Percentiles rank a stretch among this genome's conserved stretches.
phyloP scores from a whole-genome alignment of 2,113 vertebrate species.

The Alosa alosa region DNA sequence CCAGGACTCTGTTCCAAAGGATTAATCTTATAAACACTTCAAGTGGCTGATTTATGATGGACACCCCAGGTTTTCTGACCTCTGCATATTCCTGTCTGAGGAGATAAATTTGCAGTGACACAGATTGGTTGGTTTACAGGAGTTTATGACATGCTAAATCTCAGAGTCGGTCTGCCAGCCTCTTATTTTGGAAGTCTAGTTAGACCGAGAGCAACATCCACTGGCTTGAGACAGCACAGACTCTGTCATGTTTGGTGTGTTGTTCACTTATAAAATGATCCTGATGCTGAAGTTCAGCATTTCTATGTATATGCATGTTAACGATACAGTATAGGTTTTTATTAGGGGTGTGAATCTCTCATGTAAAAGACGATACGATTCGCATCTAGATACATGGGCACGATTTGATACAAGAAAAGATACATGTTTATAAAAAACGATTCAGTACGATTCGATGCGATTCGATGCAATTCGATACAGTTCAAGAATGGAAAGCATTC shows the following conservation, averaged over 20 bases:
- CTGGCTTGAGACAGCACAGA: conserved; percentile 46
- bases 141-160: conserved; percentile 82
- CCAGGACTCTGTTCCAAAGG: conserved; percentile 73
- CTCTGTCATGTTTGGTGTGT: neutral
- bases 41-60: conserved; percentile 75
- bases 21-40: conserved; percentile 80
- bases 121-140: conserved; percentile 79
- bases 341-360: too few relatives aligned
- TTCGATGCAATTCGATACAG: too few relatives aligned
- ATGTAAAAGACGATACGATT: too few relatives aligned
- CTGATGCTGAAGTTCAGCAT: neutral
- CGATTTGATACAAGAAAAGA: too few relatives aligned
- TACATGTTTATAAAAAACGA: too few relatives aligned
- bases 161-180: conserved; percentile 63
- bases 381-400: too few relatives aligned
- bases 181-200: conserved; percentile 68
- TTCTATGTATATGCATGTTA: neutral
- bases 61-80: conserved; percentile 79
- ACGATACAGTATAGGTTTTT: neutral
- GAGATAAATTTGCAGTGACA: conserved; percentile 80
- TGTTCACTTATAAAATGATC: neutral
- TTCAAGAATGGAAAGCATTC: too few relatives aligned
- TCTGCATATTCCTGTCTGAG: conserved; percentile 79
- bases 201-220: conserved; percentile 54
- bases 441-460: too few relatives aligned